phyloP scores from a whole-genome alignment of 2,888 invertebrate genomes.

The Mimachlamys varia region DNA sequence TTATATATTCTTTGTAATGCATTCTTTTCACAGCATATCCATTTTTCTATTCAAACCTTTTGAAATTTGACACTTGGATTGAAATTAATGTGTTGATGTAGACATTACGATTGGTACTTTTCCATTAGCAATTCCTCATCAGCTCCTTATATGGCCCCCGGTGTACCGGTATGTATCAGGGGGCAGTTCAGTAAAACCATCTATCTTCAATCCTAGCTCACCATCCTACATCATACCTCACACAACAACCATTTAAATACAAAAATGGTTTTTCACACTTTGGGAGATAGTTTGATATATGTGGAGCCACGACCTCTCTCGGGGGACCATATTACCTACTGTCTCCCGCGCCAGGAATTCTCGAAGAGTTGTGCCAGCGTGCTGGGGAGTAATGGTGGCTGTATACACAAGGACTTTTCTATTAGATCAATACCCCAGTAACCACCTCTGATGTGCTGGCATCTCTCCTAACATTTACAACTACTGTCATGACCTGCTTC shows the following conservation, averaged over 20 bases:
- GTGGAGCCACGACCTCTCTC: background rate
- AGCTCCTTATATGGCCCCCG: background rate
- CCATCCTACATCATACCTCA: conserved; percentile 16
- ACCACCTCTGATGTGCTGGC: conserved; percentile 12
- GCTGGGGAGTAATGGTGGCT: background rate
- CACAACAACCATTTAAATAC: conserved; percentile 22
- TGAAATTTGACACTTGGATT: background rate
- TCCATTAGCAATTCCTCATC: background rate
- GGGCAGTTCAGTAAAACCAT: background rate
- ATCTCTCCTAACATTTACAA: background rate
- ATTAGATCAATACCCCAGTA: conserved; percentile 27
- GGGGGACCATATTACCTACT: conserved; percentile 13
- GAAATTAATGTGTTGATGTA: background rate
- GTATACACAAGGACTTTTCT: conserved; percentile 19
- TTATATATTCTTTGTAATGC: background rate
- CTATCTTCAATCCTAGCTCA: background rate
- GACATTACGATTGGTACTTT: background rate
- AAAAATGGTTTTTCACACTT: conserved; percentile 33
- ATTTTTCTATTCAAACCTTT: background rate
- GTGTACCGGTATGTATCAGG: background rate
- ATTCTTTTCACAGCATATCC: background rate
- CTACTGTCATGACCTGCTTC: conserved; percentile 34
- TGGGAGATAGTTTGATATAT: conserved; percentile 22
- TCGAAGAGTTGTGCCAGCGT: background rate
- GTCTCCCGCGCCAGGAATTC: conserved; percentile 23